Evolutionary conservation across 2,113 vertebrate species (phyloP).

Genomic region (Pachyramphus minor): DNA sequence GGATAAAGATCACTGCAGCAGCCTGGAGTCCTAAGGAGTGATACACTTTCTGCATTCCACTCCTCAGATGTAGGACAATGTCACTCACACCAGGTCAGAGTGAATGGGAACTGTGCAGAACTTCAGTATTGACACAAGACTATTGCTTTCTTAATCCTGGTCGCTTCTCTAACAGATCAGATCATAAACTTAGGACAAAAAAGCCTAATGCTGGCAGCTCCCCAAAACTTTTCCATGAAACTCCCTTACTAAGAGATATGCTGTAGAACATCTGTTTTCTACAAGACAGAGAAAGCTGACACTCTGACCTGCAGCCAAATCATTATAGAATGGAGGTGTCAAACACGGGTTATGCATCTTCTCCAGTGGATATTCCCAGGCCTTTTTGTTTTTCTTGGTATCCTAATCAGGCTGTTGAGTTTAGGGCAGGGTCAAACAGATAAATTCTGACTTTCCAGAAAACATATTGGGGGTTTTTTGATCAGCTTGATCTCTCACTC

Average conservation of each 20-base stretch:
- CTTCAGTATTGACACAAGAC: not conserved
- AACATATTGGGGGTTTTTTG: not conserved
- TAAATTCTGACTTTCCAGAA: not conserved
- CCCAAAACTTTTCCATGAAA: not conserved
- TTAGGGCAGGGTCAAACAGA: not conserved
- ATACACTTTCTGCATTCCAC: not conserved
- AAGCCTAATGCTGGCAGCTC: not conserved
- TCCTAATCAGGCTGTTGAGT: not conserved
- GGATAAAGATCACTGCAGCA: not conserved
- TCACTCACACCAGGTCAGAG: not conserved
- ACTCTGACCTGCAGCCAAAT: not conserved
- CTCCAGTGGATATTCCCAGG: not conserved
- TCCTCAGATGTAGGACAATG: not conserved
- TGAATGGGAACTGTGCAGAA: not conserved
- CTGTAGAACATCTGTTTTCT: not conserved
- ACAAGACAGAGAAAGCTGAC: not conserved
- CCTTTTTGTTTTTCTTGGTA: not conserved
- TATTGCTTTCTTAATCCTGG: not conserved
- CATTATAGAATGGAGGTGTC: not conserved
- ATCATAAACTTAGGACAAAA: not conserved
- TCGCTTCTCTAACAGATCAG: fast-evolving
- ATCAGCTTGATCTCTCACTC: not conserved
- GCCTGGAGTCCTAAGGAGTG: not conserved
- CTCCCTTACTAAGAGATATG: not conserved
- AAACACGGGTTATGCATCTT: not conserved